Evolutionary conservation across 2,113 vertebrate species (phyloP), one percentile per base, ranked within the genome.

Genomic region (Aphelocoma coerulescens): DNA sequence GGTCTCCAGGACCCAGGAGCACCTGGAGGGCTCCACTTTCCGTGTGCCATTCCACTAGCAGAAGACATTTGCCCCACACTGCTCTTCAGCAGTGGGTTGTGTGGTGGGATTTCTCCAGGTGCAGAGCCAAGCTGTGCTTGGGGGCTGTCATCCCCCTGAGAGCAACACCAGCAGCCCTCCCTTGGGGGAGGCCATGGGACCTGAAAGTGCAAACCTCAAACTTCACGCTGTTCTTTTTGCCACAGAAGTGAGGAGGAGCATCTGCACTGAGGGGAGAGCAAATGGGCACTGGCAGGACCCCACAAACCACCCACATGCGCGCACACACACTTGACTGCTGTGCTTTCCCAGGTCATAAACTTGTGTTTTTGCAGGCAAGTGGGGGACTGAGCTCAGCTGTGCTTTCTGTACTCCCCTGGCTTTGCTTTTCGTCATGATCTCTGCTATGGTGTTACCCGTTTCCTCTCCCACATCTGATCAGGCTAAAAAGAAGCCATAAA

Each of bases 401-500:
- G 24, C 69, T 89, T 93, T 91, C 69, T 18, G 13, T 61, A 51
- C n/a, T 58, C 43, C 54, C 46, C 80, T 39, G 32, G 51, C 44
- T 96, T 95, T 91, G 28, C 59, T 80, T 76, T 91, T 88, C 80
- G 72, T 44, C 55, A 71, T 83, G 62, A 62, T 85, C 55, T 80
- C 85, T 85, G 61, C 74, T 91, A 17, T 44, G 67, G 55, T 43
- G 13, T 83, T 75, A 89, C 86, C 61, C 0, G 0, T 72, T 94
- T 87, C 75, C 82, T 93, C 76, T 92, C 74, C 48, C 85, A 72
- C 7, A 3, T 76, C 80, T 85, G 83, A 94, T 72, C 67, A 88
- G 41, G 62, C 77, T 91, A 41, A 95, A 96, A 96, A 92, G 82
- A 92, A 85, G 32, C 58, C 17, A 46, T 67, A 80, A 82, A 95